Conservation (phyloP, 2,888 invertebrate species). For the Halocaridina rubra region DNA sequence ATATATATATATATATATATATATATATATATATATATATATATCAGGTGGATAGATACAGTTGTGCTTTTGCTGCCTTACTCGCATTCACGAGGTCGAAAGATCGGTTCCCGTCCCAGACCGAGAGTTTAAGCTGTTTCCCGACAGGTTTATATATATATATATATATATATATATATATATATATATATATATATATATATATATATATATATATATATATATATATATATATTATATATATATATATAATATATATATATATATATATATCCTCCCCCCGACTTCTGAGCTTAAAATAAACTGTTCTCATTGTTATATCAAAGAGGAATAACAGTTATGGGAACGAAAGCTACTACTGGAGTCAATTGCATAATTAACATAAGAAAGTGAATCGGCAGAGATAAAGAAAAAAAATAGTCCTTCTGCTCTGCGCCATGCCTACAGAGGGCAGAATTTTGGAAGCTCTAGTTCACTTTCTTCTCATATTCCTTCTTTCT, state of each 20-base stretch:
- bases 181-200: not conserved
- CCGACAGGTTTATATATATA: not conserved
- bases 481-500: not conserved
- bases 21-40: not conserved
- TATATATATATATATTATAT: not conserved
- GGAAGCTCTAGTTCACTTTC: not conserved
- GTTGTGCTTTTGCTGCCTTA: too few species aligned
- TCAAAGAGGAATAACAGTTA: too few species aligned
- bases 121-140: too few species aligned
- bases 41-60: too few species aligned
- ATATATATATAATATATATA: not conserved
- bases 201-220: not conserved
- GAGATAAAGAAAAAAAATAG: too few species aligned
- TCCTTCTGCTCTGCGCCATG: too few species aligned
- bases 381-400: too few species aligned
- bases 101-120: too few species aligned
- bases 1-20: slow-evolving; percentile 14
- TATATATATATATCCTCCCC: not conserved
- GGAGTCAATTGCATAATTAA: too few species aligned
- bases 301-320: not conserved
- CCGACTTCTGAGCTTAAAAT: not conserved
- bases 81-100: too few species aligned
- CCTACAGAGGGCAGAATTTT: too few species aligned
- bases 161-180: not conserved
- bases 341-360: too few species aligned